Percentiles rank a stretch among this genome's conserved stretches.
Conservation (phyloP, 2,888 invertebrate genomes). For the Dusona sp. region DNA sequence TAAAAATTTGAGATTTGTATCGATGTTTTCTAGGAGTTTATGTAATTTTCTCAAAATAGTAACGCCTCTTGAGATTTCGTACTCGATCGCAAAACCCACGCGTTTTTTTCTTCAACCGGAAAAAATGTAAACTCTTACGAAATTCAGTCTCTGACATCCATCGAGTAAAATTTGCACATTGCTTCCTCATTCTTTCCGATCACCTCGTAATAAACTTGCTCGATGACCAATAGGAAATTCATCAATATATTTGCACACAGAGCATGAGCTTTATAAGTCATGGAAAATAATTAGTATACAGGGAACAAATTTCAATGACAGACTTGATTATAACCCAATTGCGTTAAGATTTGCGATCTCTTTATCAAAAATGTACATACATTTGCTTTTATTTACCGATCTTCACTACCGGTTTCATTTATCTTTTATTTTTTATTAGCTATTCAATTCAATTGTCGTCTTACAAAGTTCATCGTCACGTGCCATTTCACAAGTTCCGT, state of each 20-base stretch:
- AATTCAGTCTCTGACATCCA: background rate
- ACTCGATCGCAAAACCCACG: background rate
- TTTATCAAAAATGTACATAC: background rate
- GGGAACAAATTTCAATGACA: constrained; percentile 8
- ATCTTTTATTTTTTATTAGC: background rate
- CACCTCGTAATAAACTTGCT: background rate
- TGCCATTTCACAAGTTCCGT: too few species aligned
- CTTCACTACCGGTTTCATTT: background rate
- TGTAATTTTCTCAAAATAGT: background rate
- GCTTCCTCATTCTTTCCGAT: constrained; percentile 19
- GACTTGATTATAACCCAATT: background rate
- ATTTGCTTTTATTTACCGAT: background rate
- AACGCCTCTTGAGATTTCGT: background rate
- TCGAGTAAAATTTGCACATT: constrained; percentile 1
- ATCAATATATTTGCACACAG: constrained; percentile 23
- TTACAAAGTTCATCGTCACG: background rate
- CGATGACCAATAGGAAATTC: constrained; percentile 7
- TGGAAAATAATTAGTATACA: constrained; percentile 22
- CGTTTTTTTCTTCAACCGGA: too few species aligned
- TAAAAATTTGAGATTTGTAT: too few species aligned
- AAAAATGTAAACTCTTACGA: too few species aligned
- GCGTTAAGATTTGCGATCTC: background rate
- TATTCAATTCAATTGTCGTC: background rate
- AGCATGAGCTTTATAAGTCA: background rate
- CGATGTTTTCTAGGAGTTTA: too few species aligned